Evolutionary conservation across 64 coral and sea anemone genomes (phyloP), one percentile per base, ranked within the genome.

Genomic region (Montipora sp.): DNA sequence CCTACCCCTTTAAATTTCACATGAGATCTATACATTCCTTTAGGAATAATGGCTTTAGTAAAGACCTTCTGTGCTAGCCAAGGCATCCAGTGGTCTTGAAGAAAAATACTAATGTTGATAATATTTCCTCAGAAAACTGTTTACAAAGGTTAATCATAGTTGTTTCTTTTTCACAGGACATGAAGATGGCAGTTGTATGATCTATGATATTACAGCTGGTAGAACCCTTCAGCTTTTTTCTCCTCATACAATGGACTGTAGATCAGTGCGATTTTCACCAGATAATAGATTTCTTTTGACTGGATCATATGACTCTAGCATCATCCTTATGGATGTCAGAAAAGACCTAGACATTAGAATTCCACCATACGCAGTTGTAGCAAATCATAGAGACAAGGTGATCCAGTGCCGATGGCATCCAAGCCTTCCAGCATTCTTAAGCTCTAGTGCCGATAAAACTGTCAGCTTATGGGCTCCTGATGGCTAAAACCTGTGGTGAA

Each of bases 391-490:
- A 9, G 98, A 99, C 72, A 99, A 99, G 47, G 92, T 99, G 8
- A 99, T 99, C 12, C 98, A 99, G 63, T 99, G 98, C 20, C 91
- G 98, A 13, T 99, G 98, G 98, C 98, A 99, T 75, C 98, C 98
- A 20, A 77, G 53, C 47, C 89, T 91, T 13, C 77, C 84, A 4
- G 79, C 84, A 27, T 99, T 99, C 92, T 82, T 99, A 27, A 96
- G 94, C 60, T 94, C 94, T 20, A 99, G 98, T 96, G 98, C 98
- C 11, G 98, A 99, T 76, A 96, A 84, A 89, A 99, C 92, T 80
- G 94, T 90, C 71, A 88, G 74, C 21, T 87, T 99, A 2, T 99
- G 98, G 98, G 88, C 92, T 18, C 79, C 94, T 27, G 95, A 97
- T 3, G 78, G 55, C 57, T 97, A 84, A 80, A 49, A 81, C 8